Conservation (phyloP, 2,888 invertebrate species). For the Xylocampa areola region DNA sequence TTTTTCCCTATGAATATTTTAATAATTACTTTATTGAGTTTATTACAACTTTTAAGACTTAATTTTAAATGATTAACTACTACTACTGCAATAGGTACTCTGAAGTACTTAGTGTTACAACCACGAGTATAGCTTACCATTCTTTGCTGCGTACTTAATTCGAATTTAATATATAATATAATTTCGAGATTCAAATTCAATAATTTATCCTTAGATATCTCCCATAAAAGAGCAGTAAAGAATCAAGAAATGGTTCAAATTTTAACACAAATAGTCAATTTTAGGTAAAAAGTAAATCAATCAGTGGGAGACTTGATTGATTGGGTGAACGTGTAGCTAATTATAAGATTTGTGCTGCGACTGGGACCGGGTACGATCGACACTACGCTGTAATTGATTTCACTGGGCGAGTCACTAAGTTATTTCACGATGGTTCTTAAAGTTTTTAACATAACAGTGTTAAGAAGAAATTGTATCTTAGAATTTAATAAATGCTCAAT, state of each 20-base stretch:
- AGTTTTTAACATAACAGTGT: conserved; percentile 57
- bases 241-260: conserved; percentile 34
- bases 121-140: too few relatives aligned
- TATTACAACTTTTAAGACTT: too few relatives aligned
- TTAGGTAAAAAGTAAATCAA: conserved; percentile 66
- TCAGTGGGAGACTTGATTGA: conserved; percentile 73
- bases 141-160: too few relatives aligned
- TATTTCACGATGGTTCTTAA: conserved; percentile 73
- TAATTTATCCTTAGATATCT: too few relatives aligned
- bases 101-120: too few relatives aligned
- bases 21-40: background rate
- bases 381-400: conserved; percentile 86
- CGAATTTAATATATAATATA: too few relatives aligned
- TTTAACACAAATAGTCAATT: conserved; percentile 63
- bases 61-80: too few relatives aligned
- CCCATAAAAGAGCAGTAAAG: conserved; percentile 16
- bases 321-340: conserved; percentile 77
- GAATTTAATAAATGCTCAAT: too few relatives aligned
- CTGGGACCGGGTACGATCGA: conserved; percentile 71
- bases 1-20: background rate
- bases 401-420: conserved; percentile 69
- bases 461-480: background rate
- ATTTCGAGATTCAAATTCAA: too few relatives aligned
- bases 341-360: conserved; percentile 75
- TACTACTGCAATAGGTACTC: too few relatives aligned